Evolutionary conservation across 2,797 vertebrate species (phyloP), one percentile per base, ranked within the genome.

Genomic region (Characodon lateralis): DNA sequence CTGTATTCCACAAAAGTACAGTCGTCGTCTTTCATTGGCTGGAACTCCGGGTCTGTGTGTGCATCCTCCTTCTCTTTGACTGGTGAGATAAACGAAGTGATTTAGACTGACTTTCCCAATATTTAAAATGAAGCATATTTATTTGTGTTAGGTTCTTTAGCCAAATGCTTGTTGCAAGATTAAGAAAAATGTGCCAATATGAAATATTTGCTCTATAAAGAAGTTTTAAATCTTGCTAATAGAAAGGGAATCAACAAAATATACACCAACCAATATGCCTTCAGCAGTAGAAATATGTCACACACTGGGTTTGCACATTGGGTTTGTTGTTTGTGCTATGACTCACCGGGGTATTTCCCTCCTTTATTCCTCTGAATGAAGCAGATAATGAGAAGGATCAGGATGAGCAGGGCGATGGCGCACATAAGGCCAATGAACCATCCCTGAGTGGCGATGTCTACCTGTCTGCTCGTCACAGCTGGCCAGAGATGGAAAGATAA

Each of bases 391-490:
- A 99, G 95, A 78, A 99, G 96, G 92, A 99, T 96, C 87, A 99
- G 96, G 94, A 99, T 98, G 82, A 99, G 97, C 81, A 99, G 96
- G 70, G 97, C 98, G 6, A 99, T 97, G 85, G 98, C 98, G 84
- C 98, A 99, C 98, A 99, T 99, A 20, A 99, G 96, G 77, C 98
- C 98, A 80, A 99, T 99, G 95, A 99, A 99, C 98, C 98, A 99
- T 90, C 98, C 98, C 94, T 99, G 98, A 73, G 98, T 99, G 53
- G 98, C 98, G 78, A 99, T 98, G 90, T 99, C 98, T 86, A 99
- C 97, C 89, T 99, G 98, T 51, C 97, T 96, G 89, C 97, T 99
- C 12, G 97, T 95, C 96, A 98, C 96, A 65, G 98, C 98, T 99
- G 88, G 86, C 87, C 92, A 41, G 66, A 83, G 46, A 73, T 80